A percentile compares a stretch with the other conserved stretches of the same genome.
phyloP scores from a whole-genome alignment of 2,888 invertebrate genomes.

The Sarcophaga variegata region DNA sequence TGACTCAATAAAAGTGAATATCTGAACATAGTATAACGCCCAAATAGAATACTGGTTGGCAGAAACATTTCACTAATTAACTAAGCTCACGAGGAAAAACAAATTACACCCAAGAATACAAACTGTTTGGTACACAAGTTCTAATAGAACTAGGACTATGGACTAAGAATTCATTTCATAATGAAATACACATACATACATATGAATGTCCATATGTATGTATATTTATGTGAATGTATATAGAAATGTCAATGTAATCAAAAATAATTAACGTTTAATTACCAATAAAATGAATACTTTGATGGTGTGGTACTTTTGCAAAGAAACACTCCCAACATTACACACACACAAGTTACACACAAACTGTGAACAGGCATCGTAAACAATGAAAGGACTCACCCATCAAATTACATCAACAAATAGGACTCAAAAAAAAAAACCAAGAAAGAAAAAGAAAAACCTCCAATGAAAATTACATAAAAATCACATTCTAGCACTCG shows the following conservation, averaged over 20 bases:
- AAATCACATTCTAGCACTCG: slow-evolving; percentile 58
- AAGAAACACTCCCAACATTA: slow-evolving; percentile 33
- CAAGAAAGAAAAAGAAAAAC: not conserved
- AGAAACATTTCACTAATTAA: slow-evolving; percentile 21
- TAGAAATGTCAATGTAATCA: slow-evolving; percentile 44
- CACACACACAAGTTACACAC: not conserved
- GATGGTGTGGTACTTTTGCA: not conserved
- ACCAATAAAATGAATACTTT: slow-evolving; percentile 59
- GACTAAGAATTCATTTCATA: too few relatives aligned
- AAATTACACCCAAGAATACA: too few relatives aligned
- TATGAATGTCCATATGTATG: not conserved
- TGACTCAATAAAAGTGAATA: too few relatives aligned
- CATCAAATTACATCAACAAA: slow-evolving; percentile 15
- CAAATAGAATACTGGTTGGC: not conserved
- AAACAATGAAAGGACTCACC: slow-evolving; percentile 38
- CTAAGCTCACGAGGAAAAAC: slow-evolving; percentile 10
- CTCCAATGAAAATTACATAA: slow-evolving; percentile 42
- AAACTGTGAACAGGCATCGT: not conserved
- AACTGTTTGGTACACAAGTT: too few relatives aligned
- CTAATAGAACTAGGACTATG: too few relatives aligned
- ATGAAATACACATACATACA: not conserved
- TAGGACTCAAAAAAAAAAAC: slow-evolving; percentile 1
- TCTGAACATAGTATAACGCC: not conserved
- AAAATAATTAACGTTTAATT: slow-evolving; percentile 67
- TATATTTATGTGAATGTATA: not conserved